A percentile compares a stretch with the other conserved stretches of the same genome.
These are phyloP conservation scores for Pagrus major DNA, from an alignment of 2,113 vertebrate genomes.

Conservation along the genomic window DNA sequence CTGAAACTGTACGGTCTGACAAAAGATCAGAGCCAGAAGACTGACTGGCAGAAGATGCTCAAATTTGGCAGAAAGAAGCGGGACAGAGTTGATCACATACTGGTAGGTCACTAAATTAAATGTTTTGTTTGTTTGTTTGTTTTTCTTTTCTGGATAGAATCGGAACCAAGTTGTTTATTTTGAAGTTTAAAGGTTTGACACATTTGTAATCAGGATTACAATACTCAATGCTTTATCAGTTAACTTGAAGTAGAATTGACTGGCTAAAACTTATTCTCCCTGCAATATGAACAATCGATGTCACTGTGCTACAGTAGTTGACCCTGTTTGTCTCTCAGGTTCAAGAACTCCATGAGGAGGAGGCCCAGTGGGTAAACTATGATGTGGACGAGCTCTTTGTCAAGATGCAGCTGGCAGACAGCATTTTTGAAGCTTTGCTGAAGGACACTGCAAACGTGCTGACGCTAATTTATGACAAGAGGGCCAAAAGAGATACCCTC, in stretches of 20 bases:
- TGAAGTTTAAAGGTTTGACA: neutral
- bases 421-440: constrained; percentile 95
- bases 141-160: neutral
- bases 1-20: constrained; percentile 91
- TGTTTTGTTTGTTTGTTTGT: neutral
- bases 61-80: constrained; percentile 98
- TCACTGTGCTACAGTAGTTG: neutral
- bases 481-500: constrained; percentile 70
- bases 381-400: constrained; percentile 97
- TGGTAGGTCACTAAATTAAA: constrained; percentile 82
- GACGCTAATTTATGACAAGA: constrained; percentile 90
- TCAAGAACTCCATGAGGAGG: constrained; percentile 97
- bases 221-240: neutral
- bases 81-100: constrained; percentile 95
- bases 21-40: constrained; percentile 92
- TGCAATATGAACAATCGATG: neutral
- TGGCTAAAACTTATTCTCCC: neutral
- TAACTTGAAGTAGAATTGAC: neutral
- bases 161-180: neutral
- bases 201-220: neutral
- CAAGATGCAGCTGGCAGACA: constrained; percentile 98
- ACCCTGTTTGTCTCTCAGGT: constrained; percentile 83
- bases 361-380: constrained; percentile 98
- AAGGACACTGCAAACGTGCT: constrained; percentile 93
- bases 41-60: constrained; percentile 99